Evolutionary conservation across 2,113 vertebrate genomes (phyloP).

Genomic region (Eulacestoma nigropectus): DNA sequence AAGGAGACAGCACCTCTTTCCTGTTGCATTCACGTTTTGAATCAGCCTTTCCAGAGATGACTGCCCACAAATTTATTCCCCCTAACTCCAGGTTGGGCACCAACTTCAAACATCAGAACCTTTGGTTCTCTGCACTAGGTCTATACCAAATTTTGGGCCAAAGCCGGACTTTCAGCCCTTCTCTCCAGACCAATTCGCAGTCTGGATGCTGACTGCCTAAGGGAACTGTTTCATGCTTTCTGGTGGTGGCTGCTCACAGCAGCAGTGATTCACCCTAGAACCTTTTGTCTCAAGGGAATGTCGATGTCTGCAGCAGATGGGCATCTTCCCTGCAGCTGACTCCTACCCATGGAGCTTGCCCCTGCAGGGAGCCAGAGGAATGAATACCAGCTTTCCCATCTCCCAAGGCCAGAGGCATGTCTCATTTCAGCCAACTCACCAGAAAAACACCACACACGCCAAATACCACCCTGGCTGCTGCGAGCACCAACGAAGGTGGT

Average conservation of each 20-base stretch:
- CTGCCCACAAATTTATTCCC: not conserved
- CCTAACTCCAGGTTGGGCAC: not conserved
- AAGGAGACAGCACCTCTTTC: not conserved
- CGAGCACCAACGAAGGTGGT: fast-evolving
- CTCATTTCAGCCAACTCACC: not conserved
- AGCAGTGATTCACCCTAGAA: not conserved
- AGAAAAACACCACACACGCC: fast-evolving
- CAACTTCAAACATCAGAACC: not conserved
- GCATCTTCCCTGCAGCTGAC: not conserved
- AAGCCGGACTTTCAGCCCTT: not conserved
- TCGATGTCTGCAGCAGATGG: not conserved
- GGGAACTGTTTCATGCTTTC: not conserved
- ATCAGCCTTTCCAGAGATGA: not conserved
- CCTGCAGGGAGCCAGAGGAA: not conserved
- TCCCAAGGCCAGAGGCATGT: not conserved
- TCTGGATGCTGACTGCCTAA: not conserved
- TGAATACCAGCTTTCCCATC: not conserved
- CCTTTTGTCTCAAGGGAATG: not conserved
- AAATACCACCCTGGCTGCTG: not conserved
- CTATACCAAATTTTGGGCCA: not conserved
- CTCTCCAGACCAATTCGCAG: not conserved
- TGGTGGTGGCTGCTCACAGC: fast-evolving
- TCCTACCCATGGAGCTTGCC: not conserved
- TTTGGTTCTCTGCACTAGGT: not conserved
- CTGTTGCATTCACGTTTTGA: not conserved